Conservation (phyloP, 2,797 vertebrate genomes). For the Lutjanus campechanus region DNA sequence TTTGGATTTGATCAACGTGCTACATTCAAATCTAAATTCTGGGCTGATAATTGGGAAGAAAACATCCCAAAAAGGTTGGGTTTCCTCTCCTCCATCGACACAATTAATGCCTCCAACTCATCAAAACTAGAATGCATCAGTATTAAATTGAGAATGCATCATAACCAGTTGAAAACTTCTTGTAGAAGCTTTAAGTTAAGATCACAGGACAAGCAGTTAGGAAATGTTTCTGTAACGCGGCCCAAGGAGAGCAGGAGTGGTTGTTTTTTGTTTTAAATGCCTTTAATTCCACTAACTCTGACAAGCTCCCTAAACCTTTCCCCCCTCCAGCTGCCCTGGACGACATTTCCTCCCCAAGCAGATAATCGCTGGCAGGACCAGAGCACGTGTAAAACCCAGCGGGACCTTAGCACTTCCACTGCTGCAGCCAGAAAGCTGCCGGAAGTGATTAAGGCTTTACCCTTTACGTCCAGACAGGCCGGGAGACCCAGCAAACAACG, state of each 20-base stretch:
- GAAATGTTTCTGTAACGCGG: too few species aligned
- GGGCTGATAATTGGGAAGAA: too few species aligned
- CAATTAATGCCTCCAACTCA: too few species aligned
- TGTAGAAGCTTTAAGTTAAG: too few species aligned
- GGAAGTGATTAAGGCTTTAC: constrained; percentile 70
- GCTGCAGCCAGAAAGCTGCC: constrained; percentile 58
- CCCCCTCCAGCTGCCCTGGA: constrained; percentile 15
- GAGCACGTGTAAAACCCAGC: constrained; percentile 50
- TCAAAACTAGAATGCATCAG: too few species aligned
- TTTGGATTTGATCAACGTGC: too few species aligned
- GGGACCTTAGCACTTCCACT: constrained; percentile 41
- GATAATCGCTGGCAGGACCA: constrained; percentile 41
- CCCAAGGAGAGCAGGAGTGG: neutral
- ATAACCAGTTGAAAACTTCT: too few species aligned
- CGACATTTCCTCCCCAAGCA: constrained; percentile 47
- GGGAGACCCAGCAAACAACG: constrained; percentile 58
- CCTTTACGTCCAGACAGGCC: constrained; percentile 60
- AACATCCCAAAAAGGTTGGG: too few species aligned
- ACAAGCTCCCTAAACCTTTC: constrained; percentile 16
- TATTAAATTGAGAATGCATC: too few species aligned
- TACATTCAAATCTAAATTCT: too few species aligned
- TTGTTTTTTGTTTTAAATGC: constrained; percentile 30
- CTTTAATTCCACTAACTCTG: constrained; percentile 28
- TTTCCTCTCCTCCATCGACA: too few species aligned
- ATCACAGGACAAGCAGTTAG: too few species aligned